Base-by-base conservation (phyloP, 2,888 invertebrate genomes). In the Tillus elongatus region DNA sequence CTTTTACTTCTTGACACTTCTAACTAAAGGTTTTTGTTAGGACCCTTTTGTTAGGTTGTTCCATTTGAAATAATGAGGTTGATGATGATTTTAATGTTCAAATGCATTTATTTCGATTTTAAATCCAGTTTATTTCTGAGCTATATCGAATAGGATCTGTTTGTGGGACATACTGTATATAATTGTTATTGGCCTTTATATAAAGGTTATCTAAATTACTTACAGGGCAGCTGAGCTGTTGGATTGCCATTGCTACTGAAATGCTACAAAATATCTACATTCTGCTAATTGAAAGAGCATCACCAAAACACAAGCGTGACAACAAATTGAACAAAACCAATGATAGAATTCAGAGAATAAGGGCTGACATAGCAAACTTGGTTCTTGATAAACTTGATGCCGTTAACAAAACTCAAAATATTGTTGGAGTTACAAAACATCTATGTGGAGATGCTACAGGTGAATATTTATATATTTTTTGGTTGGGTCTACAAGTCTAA, bases 371-470 rank as follows among this genome's bases (percentile, higher is more conserved):
- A 50, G 79, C 79, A 19, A 82, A 92, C 66, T 68, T 92, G 15
- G 67, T 73, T 49, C 65, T 91, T 44, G 70, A 70, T 4, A 63
- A 70, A 41, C 57, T 81, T 13, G 64, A 67, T 4, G 62, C 63
- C 2, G 66, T 75, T 41, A 62, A 67, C 3, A 54, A 62, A 4
- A 66, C 64, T 12, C 51, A 66, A 3, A 49, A 57, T 19, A 71
- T 85, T 30, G 80, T 90, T 15, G 89, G 80, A 0, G 66, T 88
- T 13, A 85, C 90, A 2, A 93, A 92, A 64, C 92, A 92, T 63
- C 72, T 92, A 27, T 92, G 92, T 64, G 92, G 92, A 0, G 79
- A 73, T 15, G 92, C 91, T 24, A 91, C 90, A 36, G 86, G 84
- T 84, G 56, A 41, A 36, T 30, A 33, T 28, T 9, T 4, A 13